A percentile compares a stretch with the other conserved stretches of the same genome.
Evolutionary conservation across 2,113 vertebrate species (phyloP).

Genomic region (Thymallus thymallus): DNA sequence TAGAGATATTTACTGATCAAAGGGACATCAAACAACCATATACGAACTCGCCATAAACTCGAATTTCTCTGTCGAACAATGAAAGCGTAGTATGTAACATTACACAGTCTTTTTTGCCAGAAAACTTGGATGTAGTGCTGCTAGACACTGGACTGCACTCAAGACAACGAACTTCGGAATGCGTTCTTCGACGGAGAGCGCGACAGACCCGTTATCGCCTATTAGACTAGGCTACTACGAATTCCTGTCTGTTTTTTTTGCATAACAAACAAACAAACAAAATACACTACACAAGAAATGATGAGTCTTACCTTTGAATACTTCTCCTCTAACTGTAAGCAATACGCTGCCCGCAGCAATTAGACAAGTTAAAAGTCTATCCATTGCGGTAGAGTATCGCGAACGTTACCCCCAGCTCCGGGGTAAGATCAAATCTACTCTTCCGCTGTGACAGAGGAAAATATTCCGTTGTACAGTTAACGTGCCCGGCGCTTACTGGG

Average conservation of each 20-base stretch:
- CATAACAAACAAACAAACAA: not conserved
- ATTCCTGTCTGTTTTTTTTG: not conserved
- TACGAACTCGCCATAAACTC: not conserved
- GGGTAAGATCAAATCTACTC: conserved; percentile 26
- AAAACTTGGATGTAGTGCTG: not conserved
- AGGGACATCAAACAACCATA: not conserved
- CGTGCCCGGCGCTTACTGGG: conserved; percentile 16
- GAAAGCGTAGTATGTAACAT: not conserved
- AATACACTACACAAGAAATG: not conserved
- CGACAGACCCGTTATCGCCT: not conserved
- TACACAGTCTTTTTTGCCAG: not conserved
- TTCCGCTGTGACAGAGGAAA: conserved; percentile 30
- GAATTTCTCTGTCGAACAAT: not conserved
- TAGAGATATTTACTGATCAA: not conserved
- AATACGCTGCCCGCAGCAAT: conserved; percentile 42
- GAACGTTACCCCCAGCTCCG: conserved; percentile 43
- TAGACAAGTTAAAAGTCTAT: conserved; percentile 57
- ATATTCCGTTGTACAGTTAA: conserved; percentile 31
- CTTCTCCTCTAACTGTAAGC: conserved; percentile 47
- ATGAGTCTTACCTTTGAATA: conserved; percentile 52
- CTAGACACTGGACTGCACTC: not conserved
- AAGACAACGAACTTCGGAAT: not conserved
- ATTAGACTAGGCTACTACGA: not conserved
- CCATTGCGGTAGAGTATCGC: conserved; percentile 48
- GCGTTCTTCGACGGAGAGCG: not conserved